Evolutionary conservation across 2,888 invertebrate genomes (phyloP), one percentile per base, ranked within the genome.

Genomic region (Lepidochrysops patricia): DNA sequence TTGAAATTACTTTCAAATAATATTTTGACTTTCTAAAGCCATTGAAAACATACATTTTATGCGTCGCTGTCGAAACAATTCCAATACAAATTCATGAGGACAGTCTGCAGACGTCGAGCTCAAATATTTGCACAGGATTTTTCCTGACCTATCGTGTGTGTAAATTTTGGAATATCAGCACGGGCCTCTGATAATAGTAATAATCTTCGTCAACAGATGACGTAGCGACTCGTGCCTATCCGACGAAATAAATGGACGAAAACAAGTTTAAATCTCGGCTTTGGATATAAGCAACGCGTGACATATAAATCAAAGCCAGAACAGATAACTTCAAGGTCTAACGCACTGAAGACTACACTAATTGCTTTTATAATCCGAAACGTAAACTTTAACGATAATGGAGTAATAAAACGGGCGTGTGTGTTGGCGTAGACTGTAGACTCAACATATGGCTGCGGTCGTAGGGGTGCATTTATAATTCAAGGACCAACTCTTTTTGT

Each of bases 381-480:
- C 35, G 15, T 59, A 59, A 32, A 29, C 54, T 54, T 32, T 52
- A 52, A 54, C 32, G 54, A 5, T 54, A 54, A 54, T 32, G 12
- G 19, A 54, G 29, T 54, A 54, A 54, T 54, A 54, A 54, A 32
- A 54, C 54, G 32, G 32, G 7, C 27, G 32, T 32, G 19, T 32
- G 54, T 54, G 54, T 54, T 5, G 48, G 25, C 3, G 15, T 13
- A n/a, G 5, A 15, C 4, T 13, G 25, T 54, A 12, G 19, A 52
- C 29, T 54, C 19, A 23, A 12, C 27, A 54, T 27, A 27, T 27
- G 27, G 27, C 23, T 2, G 52, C 27, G 15, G 26, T 15, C 12
- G 32, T 54, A 54, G 32, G 54, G 54, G 54, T 54, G 54, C 32
- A 54, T 54, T 54, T 54, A 29, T 54, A 54, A 54, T 54, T 54